Evolutionary conservation across 2,113 vertebrate genomes (phyloP), one percentile per base, ranked within the genome.

Genomic region (Paraplagusia blochii): DNA sequence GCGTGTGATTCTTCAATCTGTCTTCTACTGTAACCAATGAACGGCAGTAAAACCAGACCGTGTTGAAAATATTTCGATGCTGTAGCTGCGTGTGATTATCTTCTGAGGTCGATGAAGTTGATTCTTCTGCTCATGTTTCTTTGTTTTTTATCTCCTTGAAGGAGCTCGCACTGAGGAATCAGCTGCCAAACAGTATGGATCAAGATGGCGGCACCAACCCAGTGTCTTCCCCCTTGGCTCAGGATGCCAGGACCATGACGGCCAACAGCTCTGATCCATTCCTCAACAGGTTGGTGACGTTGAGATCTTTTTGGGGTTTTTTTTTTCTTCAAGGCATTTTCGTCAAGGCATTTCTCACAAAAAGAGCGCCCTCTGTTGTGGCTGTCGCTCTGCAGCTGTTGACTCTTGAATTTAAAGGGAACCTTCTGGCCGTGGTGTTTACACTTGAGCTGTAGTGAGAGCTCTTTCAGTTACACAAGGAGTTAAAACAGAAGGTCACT

Each of bases 181-280:
- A 98, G 85, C 88, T 98, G 66, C 95, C 96, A 15, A 91, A 90
- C 57, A 90, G 85, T 53, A 95, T 98, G 93, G 97, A 99, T 77
- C 95, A 95, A 84, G 97, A 99, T 9, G 91, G 93, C 39, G 88
- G 92, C 61, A 90, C 92, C 17, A 98, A 96, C 85, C 92, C 94
- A 0, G 95, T 98, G 52, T 96, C 95, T 49, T 97, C 97, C 58
- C 94, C 95, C 11, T 94, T 98, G 92, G 90, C 94, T 83, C 95
- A 97, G 84, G 97, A 99, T 52, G 91, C 94, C 77, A 92, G 97
- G 78, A 98, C 95, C 79, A 98, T 99, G 96, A 98, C 97, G 15
- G 95, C 94, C 88, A 99, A 95, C 90, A 98, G 97, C 86, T 95
- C 95, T 7, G 97, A 99, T 88, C 97, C 97, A 38, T 99, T 99